Evolutionary conservation across 2,888 invertebrate species (phyloP), one percentile per base, ranked within the genome.

Genomic region (Ectemnius lituratus): DNA sequence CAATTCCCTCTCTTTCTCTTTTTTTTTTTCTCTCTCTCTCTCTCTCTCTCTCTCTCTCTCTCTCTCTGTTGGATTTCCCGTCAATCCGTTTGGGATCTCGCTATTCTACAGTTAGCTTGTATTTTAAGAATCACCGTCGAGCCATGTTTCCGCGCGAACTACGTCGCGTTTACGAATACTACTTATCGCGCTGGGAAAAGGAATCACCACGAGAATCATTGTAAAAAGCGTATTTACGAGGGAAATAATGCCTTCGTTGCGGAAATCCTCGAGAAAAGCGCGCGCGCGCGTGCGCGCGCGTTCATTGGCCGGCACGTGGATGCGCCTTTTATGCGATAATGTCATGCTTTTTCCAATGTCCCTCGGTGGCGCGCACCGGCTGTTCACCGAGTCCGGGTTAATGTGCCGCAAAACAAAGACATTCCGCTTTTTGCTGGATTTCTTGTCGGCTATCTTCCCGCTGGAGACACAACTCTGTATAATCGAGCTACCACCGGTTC

Each of bases 331-430:
- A 52, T 14, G 2, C 52, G 52, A 52, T 52, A 14, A 52, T 52
- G n/a, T 52, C 52, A 52, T 6, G 52, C 16, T 52, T 52, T 52
- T 52, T 14, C 16, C 4, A 14, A 52, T 52, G 52, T 52, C 5
- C 5, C 1, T 11, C 52, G 14, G 37, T 11, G 37, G 37, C 37
- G 37, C 47, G 2, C 16, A n/a, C 14, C 23, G 20, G 27, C 52
- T 63, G 63, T 63, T 27, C 52, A 16, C 20, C 28, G 52, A 52
- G 49, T 16, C 49, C 52, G 27, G 49, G 49, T 23, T 52, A 27
- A 52, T 52, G 63, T 49, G 49, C 52, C 57, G 62, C 56, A n/a
- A 52, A 47, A 16, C 28, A 16, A 52, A 52, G 52, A 52, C 52
- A 52, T 16, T 52, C 52, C 52, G 16, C 14, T 52, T 52, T 52